A percentile compares a stretch with the other conserved stretches of the same genome.
These are phyloP conservation scores for Coenobita brevimanus DNA, from an alignment of 1,140 invertebrate genomes.

Conservation along the genomic window DNA sequence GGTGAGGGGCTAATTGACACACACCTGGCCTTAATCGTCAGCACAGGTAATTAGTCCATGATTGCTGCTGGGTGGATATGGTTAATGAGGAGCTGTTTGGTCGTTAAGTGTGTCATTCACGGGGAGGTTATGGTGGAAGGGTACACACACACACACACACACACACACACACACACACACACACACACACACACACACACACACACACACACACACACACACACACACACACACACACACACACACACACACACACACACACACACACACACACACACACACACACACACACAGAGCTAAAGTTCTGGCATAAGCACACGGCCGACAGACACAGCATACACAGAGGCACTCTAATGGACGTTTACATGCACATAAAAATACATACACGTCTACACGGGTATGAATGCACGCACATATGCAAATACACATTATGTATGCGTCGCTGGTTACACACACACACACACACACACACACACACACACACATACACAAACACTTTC, in stretches of 20 bases:
- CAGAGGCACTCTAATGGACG: neutral
- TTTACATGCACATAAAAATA: neutral
- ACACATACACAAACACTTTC: too few species aligned
- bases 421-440: too few species aligned
- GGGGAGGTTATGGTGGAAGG: neutral
- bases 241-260: neutral
- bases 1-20: too few species aligned
- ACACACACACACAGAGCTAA: neutral
- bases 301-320: neutral
- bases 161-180: neutral
- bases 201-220: neutral
- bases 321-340: neutral
- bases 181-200: neutral
- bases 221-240: neutral
- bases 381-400: too few species aligned
- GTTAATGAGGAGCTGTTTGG: neutral
- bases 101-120: neutral
- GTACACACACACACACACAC: neutral
- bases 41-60: too few species aligned
- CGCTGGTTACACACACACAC: too few species aligned
- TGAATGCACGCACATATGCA: too few species aligned
- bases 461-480: too few species aligned
- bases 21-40: too few species aligned
- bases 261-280: slow-evolving; percentile 16
- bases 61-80: neutral